Percentiles rank a stretch among this genome's conserved stretches.
Conservation (phyloP, 2,797 vertebrate genomes). For the Cephalopachus bancanus region DNA sequence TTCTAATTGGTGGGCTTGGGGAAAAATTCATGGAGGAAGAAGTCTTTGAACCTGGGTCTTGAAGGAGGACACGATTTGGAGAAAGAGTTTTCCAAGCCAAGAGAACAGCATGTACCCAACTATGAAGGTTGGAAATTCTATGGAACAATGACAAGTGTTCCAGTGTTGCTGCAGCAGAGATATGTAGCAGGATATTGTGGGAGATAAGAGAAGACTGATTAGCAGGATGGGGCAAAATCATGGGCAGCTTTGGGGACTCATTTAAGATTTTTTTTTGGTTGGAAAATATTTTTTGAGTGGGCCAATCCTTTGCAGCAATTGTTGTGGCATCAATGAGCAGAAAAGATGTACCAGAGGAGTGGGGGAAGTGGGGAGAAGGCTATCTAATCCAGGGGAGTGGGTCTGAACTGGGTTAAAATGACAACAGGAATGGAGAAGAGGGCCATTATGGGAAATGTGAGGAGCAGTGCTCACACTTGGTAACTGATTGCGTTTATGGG, state of each 20-base stretch:
- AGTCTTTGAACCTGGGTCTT: not conserved
- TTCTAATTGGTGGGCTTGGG: not conserved
- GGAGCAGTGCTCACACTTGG: not conserved
- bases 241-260: not conserved
- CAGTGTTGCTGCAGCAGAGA: not conserved
- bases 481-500: not conserved
- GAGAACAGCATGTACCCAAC: not conserved
- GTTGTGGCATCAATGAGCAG: not conserved
- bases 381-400: not conserved
- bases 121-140: not conserved
- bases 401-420: not conserved
- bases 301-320: not conserved
- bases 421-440: not conserved
- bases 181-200: too few relatives aligned
- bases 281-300: not conserved
- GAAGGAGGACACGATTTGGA: not conserved
- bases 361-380: not conserved
- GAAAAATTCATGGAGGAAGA: not conserved
- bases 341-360: not conserved
- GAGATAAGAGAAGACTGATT: not conserved
- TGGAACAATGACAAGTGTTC: not conserved
- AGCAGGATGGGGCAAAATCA: not conserved
- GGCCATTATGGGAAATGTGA: not conserved
- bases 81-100: constrained; percentile 1
- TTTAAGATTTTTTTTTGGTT: not conserved